phyloP scores from a whole-genome alignment of 2,888 invertebrate species.

The Amorpha juglandis region DNA sequence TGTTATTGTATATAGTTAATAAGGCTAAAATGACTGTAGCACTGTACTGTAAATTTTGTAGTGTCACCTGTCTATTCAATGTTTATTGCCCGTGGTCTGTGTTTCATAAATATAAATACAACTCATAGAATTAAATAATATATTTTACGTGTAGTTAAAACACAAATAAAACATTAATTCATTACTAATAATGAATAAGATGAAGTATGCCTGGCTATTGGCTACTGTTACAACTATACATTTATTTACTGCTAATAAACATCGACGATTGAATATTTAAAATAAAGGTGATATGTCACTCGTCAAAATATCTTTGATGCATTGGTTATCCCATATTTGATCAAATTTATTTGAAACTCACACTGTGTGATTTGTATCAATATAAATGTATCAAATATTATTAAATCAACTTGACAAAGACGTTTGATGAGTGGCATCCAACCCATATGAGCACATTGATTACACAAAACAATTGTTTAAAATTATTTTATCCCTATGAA shows the following conservation, averaged over 20 bases:
- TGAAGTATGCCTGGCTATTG: background rate
- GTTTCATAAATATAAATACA: background rate
- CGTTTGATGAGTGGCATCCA: too few relatives aligned
- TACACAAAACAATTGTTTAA: conserved; percentile 13
- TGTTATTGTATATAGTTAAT: too few relatives aligned
- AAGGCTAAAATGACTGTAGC: too few relatives aligned
- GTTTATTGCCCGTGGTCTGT: too few relatives aligned
- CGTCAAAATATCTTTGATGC: too few relatives aligned
- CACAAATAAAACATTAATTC: background rate
- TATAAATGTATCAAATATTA: too few relatives aligned
- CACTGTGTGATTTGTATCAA: too few relatives aligned
- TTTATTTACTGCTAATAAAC: conserved; percentile 11
- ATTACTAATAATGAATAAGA: background rate
- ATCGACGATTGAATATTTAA: background rate
- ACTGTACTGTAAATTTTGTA: too few relatives aligned
- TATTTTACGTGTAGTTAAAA: background rate
- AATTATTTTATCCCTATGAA: background rate
- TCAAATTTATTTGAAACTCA: too few relatives aligned
- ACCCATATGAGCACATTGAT: conserved; percentile 6
- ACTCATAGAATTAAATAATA: background rate
- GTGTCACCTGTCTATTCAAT: too few relatives aligned
- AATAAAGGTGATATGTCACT: background rate
- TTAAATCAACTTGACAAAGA: too few relatives aligned
- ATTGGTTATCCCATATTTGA: too few relatives aligned
- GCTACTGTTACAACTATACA: background rate